phyloP scores from a whole-genome alignment of 2,888 invertebrate genomes.

The Carcina quercana region DNA sequence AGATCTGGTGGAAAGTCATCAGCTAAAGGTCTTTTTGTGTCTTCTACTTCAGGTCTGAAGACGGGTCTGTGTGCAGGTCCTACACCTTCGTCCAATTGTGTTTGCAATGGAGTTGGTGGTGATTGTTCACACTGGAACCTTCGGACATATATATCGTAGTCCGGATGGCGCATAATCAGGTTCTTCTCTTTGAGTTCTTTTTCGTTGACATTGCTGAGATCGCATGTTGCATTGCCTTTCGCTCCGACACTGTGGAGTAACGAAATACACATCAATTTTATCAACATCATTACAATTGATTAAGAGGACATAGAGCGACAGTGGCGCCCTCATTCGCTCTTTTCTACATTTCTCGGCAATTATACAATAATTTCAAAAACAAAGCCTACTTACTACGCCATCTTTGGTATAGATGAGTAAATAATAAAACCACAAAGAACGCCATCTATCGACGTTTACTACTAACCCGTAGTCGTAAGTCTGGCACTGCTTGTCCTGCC shows the following conservation, averaged over 20 bases:
- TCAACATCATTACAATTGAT: not conserved
- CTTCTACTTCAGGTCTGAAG: conserved; percentile 48
- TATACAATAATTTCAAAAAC: no score
- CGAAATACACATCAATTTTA: conserved; percentile 9
- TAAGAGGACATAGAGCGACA: not conserved
- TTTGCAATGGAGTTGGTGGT: conserved; percentile 49
- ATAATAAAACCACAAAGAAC: not conserved
- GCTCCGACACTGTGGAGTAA: conserved; percentile 63
- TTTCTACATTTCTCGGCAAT: no score
- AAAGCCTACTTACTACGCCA: not conserved
- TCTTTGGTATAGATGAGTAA: not conserved
- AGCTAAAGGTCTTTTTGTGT: conserved; percentile 37
- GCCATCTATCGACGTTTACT: not conserved
- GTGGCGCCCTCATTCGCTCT: no score
- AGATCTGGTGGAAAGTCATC: conserved; percentile 40
- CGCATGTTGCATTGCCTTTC: conserved; percentile 64
- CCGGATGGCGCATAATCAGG: conserved; percentile 44
- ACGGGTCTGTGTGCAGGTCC: conserved; percentile 47
- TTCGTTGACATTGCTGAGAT: conserved; percentile 47
- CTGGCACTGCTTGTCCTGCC: conserved; percentile 77
- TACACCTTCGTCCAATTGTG: conserved; percentile 37
- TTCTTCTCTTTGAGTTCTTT: conserved; percentile 49
- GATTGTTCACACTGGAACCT: conserved; percentile 56
- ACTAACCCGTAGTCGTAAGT: conserved; percentile 78
- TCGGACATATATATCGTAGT: conserved; percentile 58